These are phyloP conservation scores for Urechis unicinctus DNA, from an alignment of 2,888 invertebrate species.

Conservation along the genomic window DNA sequence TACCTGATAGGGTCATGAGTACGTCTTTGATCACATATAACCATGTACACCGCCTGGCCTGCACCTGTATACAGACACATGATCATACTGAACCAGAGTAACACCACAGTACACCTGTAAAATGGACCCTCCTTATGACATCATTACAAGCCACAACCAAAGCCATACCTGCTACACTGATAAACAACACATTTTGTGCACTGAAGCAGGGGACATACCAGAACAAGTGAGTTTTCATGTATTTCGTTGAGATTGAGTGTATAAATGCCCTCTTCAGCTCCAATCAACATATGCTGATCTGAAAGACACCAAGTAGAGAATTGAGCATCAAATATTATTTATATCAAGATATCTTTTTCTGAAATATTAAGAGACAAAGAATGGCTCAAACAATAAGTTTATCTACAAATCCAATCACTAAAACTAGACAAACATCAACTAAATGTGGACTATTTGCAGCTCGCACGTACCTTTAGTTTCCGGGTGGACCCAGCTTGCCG, in stretches of 20 bases:
- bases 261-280: slow-evolving; percentile 97
- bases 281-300: slow-evolving; percentile 66
- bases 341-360: neutral
- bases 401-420: neutral
- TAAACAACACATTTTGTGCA: too few relatives aligned
- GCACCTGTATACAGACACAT: slow-evolving; percentile 59
- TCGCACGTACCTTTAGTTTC: slow-evolving; percentile 69
- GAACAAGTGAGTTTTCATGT: slow-evolving; percentile 94
- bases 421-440: too few relatives aligned
- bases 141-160: too few relatives aligned
- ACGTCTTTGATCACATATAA: slow-evolving; percentile 97
- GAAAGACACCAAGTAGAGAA: neutral
- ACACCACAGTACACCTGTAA: neutral
- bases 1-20: slow-evolving; percentile 93
- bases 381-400: too few relatives aligned
- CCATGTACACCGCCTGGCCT: slow-evolving; percentile 91
- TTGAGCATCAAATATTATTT: neutral
- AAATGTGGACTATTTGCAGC: too few relatives aligned
- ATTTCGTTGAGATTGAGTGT: slow-evolving; percentile 93
- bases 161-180: too few relatives aligned
- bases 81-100: too few relatives aligned
- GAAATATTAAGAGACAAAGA: too few relatives aligned
- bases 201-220: too few relatives aligned
- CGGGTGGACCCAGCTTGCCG: slow-evolving; percentile 98
- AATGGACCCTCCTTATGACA: neutral